Conservation (phyloP, 1,140 invertebrate genomes). For the Microplitis demolitor region DNA sequence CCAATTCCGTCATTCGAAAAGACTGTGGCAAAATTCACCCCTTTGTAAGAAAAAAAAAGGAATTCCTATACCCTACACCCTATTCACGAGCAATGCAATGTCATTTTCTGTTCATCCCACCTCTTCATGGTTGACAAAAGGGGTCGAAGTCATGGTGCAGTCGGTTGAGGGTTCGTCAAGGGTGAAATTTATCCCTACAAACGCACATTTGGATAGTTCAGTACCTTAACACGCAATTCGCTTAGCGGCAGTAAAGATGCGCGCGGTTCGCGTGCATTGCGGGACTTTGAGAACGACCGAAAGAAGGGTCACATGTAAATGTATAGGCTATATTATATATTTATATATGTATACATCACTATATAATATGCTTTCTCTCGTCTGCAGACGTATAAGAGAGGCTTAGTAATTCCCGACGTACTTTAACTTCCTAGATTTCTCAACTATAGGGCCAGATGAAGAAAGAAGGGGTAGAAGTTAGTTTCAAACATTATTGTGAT, state of each 20-base stretch:
- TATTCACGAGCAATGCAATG: conserved; percentile 8
- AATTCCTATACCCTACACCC: not conserved
- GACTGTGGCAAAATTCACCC: not conserved
- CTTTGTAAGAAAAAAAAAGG: not conserved
- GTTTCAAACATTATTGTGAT: conserved; percentile 8
- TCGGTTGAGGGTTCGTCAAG: conserved; percentile 3
- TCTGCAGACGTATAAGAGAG: not conserved
- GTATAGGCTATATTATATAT: not conserved
- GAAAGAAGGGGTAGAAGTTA: not conserved
- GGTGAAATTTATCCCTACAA: conserved; percentile 1
- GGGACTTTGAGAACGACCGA: conserved; percentile 4
- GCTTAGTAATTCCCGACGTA: conserved; percentile 7
- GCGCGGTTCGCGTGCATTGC: not conserved
- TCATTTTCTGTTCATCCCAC: not conserved
- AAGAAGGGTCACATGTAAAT: not conserved
- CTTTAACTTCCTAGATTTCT: conserved; percentile 11
- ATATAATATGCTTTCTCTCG: not conserved
- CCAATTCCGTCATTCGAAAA: not conserved
- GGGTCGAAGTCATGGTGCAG: conserved; percentile 15
- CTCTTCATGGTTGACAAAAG: not conserved
- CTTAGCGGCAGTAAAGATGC: conserved; percentile 20
- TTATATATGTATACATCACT: not conserved
- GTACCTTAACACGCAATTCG: conserved; percentile 9
- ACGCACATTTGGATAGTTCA: not conserved
- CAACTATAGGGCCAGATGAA: too few relatives aligned